phyloP scores from a whole-genome alignment of 1,140 invertebrate species.

The Solenopsis invicta region DNA sequence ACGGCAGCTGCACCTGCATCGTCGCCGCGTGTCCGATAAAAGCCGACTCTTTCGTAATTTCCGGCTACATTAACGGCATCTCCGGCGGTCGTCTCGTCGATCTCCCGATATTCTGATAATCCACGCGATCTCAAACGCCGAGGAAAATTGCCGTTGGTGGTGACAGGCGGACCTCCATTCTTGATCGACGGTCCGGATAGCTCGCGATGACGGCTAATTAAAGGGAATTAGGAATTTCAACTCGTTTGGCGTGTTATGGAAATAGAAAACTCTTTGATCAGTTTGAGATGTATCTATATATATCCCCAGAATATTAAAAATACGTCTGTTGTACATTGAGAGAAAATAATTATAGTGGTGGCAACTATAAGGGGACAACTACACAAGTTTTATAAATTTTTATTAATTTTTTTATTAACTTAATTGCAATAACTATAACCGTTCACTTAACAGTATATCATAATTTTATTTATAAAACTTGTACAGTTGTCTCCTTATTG shows the following conservation, averaged over 20 bases:
- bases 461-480: no score
- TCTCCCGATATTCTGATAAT: conserved; percentile 59
- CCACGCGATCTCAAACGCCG: conserved; percentile 39
- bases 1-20: not conserved
- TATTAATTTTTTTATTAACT: no score
- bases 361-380: no score
- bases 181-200: conserved; percentile 18
- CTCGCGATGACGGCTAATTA: conserved; percentile 55
- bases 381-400: no score
- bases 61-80: conserved; percentile 60
- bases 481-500: no score
- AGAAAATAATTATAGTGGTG: no score
- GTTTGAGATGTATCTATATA: not conserved
- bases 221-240: conserved; percentile 53
- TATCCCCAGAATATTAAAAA: not conserved
- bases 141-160: conserved; percentile 49
- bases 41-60: conserved; percentile 58
- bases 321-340: no score
- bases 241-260: not conserved
- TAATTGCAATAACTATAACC: no score
- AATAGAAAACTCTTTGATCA: conserved; percentile 24
- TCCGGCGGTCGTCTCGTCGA: conserved; percentile 42
- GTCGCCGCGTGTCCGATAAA: conserved; percentile 39
- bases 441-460: no score
- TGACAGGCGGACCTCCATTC: conserved; percentile 21